A percentile compares a stretch with the other conserved stretches of the same genome.
Conservation (phyloP, 2,888 invertebrate species). For the Empis stercorea region DNA sequence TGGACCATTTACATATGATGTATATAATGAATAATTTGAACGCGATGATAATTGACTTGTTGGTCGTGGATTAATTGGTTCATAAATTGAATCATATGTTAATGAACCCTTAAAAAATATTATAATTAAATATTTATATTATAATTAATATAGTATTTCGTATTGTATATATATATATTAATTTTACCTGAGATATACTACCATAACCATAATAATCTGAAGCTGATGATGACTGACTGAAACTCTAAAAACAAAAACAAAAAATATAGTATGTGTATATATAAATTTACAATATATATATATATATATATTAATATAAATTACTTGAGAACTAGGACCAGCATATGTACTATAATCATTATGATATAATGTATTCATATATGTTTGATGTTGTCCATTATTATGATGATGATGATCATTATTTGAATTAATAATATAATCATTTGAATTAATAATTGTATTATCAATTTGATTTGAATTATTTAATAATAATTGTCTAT, state of each 20-base stretch:
- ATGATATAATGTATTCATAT: slow-evolving; percentile 16
- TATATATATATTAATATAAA: not conserved
- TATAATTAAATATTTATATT: not conserved
- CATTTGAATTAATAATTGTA: too few species aligned
- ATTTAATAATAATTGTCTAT: too few species aligned
- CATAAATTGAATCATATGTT: slow-evolving; percentile 81
- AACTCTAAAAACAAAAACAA: too few species aligned
- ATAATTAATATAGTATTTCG: not conserved
- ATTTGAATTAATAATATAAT: too few species aligned
- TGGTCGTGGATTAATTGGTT: slow-evolving; percentile 79
- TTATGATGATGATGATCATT: too few species aligned
- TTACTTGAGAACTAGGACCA: slow-evolving; percentile 38
- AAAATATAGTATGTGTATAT: too few species aligned
- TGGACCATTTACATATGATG: slow-evolving; percentile 44
- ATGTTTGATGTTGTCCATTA: slow-evolving; percentile 4
- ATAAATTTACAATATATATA: too few species aligned
- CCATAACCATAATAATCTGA: slow-evolving; percentile 45
- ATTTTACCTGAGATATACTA: slow-evolving; percentile 53
- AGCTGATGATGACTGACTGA: slow-evolving; percentile 18
- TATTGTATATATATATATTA: too few species aligned
- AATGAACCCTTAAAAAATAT: slow-evolving; percentile 44
- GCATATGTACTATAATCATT: slow-evolving; percentile 25
- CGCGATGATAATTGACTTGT: slow-evolving; percentile 53
- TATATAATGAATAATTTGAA: slow-evolving; percentile 55
- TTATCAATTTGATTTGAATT: too few species aligned